Conservation (phyloP, 2,797 vertebrate species). For the Esox lucius region DNA sequence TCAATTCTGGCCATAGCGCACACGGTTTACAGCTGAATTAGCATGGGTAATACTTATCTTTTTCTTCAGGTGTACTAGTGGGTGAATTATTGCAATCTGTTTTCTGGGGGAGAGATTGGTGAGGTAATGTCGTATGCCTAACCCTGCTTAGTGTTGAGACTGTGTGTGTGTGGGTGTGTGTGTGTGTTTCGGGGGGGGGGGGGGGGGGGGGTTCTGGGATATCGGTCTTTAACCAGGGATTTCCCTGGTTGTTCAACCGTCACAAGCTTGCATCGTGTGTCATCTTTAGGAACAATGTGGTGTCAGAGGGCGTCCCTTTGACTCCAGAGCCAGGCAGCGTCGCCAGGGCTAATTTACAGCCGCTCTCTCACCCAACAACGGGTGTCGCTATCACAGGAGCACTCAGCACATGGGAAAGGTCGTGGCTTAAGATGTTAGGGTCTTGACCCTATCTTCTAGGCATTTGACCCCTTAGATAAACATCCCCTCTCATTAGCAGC, state of each 20-base stretch:
- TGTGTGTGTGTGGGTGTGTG: not conserved
- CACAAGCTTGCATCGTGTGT: constrained; percentile 62
- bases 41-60: not conserved
- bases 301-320: constrained; percentile 59
- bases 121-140: not conserved
- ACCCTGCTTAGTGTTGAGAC: not conserved
- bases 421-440: constrained; percentile 88
- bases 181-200: not conserved
- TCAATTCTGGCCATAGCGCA: not conserved
- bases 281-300: constrained; percentile 66
- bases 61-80: not conserved
- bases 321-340: constrained; percentile 11
- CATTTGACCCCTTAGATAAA: constrained; percentile 95
- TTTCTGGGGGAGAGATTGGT: not conserved
- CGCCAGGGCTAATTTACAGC: constrained; percentile 79
- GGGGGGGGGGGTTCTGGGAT: not conserved
- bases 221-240: constrained; percentile 19
- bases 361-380: constrained; percentile 74
- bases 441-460: constrained; percentile 86
- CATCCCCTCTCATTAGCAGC: constrained; percentile 89
- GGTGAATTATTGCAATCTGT: not conserved
- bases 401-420: constrained; percentile 85
- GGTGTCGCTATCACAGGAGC: constrained; percentile 85
- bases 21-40: not conserved
- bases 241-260: constrained; percentile 46